Base-by-base conservation (phyloP, 37 sponge, comb jelly and placozoan genomes). In the Petrosia ficiformis region DNA sequence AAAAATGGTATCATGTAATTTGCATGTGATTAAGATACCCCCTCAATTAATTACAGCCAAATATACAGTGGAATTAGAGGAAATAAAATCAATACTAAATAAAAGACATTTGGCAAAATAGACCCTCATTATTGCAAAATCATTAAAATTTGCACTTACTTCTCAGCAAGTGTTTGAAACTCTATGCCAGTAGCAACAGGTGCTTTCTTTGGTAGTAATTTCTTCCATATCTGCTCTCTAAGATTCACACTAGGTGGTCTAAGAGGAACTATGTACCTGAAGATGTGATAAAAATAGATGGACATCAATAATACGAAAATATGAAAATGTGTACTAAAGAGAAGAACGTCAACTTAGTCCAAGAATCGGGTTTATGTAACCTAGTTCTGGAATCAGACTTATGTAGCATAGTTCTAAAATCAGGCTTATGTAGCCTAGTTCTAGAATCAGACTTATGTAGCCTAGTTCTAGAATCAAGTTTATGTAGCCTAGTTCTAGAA, bases 161-260 rank as follows among this genome's bases (percentile, higher is more conserved):
- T 71, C 43, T 84, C 67, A 21, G 83, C 88, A 2, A 88, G 78
- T 24, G 25, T 59, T 2, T 65, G 33, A 28, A 66, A 71, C 36
- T 88, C 79, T 24, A 88, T 66, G 32, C 58, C 78, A 31, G 59
- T 31, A 0, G 77, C 54, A 3, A 82, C 63, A 22, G 88, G 88
- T 41, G 79, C 73, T 48, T 63, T 82, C n/a, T 72, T 57, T 19
- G 88, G 88, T 3, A 88, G 19, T 72, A 88, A 58, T 52, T 73
- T 82, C 59, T 29, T 73, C 88, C 88, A 88, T 57, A 88, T 65
- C 63, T 82, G 25, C 0, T 36, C 68, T 60, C 88, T 68, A 33
- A 88, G 79, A n/a, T 65, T 39, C 10, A 25, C 19, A 1, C 21
- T 48, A 21, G 83, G 88, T 22, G 30, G 37, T 1, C 41, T 29